Percentiles rank a stretch among this genome's conserved stretches.
These are phyloP conservation scores for Sympetrum striolatum DNA, from an alignment of 2,888 invertebrate genomes.

Conservation along the genomic window DNA sequence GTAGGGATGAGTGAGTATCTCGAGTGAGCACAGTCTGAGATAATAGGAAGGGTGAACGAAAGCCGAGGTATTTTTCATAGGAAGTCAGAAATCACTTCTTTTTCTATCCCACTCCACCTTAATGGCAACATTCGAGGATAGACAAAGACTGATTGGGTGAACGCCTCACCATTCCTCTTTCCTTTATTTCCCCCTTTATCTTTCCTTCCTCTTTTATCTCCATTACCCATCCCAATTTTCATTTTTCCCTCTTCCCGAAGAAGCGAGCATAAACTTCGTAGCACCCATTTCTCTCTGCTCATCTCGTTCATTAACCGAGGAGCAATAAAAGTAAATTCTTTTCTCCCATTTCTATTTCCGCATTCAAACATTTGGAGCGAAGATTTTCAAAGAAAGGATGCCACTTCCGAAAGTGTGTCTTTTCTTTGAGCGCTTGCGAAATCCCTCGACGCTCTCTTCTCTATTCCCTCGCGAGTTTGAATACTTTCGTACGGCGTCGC, in stretches of 20 bases:
- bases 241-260: neutral
- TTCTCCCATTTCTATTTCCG: too few species aligned
- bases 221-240: neutral
- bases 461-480: too few species aligned
- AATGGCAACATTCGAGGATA: neutral
- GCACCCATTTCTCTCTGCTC: neutral
- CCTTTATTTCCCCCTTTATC: neutral
- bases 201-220: neutral
- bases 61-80: neutral
- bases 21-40: neutral
- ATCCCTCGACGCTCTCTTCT: too few species aligned
- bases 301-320: neutral
- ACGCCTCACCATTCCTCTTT: neutral
- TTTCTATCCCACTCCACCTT: neutral
- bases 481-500: too few species aligned
- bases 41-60: neutral
- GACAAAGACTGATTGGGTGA: slow-evolving; percentile 26
- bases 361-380: too few species aligned
- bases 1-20: neutral
- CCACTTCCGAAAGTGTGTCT: too few species aligned
- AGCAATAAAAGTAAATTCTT: neutral
- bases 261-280: neutral
- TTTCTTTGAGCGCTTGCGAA: too few species aligned
- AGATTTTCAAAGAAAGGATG: too few species aligned
- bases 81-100: neutral